A percentile compares a stretch with the other conserved stretches of the same genome.
phyloP scores from a whole-genome alignment of 2,113 vertebrate species.

The Syngnathoides biaculeatus region DNA sequence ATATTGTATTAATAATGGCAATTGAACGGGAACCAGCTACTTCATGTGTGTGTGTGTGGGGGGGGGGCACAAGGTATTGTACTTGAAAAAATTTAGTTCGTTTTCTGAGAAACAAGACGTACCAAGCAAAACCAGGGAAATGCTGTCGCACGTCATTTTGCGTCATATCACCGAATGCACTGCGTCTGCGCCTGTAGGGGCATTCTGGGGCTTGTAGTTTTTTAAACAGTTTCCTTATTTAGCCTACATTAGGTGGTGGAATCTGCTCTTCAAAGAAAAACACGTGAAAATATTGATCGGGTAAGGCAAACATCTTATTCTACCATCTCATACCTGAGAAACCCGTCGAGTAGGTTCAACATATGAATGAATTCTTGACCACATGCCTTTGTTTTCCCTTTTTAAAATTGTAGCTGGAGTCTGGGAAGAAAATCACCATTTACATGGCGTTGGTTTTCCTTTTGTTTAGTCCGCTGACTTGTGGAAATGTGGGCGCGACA shows the following conservation, averaged over 20 bases:
- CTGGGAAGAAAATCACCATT: conserved; percentile 36
- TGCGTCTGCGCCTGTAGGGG: not conserved
- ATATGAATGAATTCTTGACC: not conserved
- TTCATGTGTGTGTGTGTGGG: no score
- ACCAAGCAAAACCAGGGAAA: not conserved
- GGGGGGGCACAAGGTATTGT: not conserved
- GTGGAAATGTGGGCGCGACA: conserved; percentile 33
- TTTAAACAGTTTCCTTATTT: conserved; percentile 52
- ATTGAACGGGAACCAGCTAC: not conserved
- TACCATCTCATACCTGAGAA: not conserved
- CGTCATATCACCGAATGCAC: conserved; percentile 44
- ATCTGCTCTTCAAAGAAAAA: conserved; percentile 66
- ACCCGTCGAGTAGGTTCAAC: not conserved
- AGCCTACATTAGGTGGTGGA: conserved; percentile 58
- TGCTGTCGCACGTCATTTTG: not conserved
- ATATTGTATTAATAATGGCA: no score
- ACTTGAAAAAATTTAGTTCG: not conserved
- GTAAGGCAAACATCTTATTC: conserved; percentile 53
- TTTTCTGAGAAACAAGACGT: not conserved
- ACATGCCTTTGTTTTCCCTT: not conserved
- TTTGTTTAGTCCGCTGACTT: conserved; percentile 67
- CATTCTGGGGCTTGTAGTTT: conserved; percentile 66
- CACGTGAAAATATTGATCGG: conserved; percentile 76
- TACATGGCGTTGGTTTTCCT: conserved; percentile 69
- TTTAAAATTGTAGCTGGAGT: conserved; percentile 14